phyloP scores from a whole-genome alignment of 2,888 invertebrate species.

The Cancer borealis region DNA sequence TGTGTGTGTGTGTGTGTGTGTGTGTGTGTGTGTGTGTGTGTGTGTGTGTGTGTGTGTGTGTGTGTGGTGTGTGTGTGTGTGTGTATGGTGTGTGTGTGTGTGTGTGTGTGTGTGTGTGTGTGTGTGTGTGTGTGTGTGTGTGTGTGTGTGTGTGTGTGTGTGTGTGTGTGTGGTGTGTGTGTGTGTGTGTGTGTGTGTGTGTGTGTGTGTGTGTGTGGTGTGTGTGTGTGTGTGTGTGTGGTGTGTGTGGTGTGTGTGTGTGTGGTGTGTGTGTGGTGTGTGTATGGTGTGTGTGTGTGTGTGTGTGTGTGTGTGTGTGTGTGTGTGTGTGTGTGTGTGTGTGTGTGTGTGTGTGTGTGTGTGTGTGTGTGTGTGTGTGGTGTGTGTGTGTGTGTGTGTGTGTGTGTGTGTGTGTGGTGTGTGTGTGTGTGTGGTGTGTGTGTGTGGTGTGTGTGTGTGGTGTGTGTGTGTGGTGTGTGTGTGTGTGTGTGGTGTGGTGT shows the following conservation, averaged over 20 bases:
- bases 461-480: background rate
- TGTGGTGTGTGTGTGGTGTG: too few relatives aligned
- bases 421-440: background rate
- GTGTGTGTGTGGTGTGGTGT: too few relatives aligned
- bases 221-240: too few relatives aligned
- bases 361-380: too few relatives aligned
- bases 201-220: too few relatives aligned
- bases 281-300: background rate
- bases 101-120: too few relatives aligned
- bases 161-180: background rate
- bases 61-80: too few relatives aligned
- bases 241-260: background rate
- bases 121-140: background rate
- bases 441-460: background rate
- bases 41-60: background rate
- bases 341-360: background rate
- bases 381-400: too few relatives aligned
- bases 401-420: background rate
- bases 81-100: too few relatives aligned
- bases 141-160: background rate
- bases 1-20: background rate
- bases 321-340: background rate
- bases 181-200: background rate
- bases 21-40: background rate
- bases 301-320: background rate